These are phyloP conservation scores for Seriola dumerili DNA, from an alignment of 2,113 vertebrate species.

Conservation along the genomic window DNA sequence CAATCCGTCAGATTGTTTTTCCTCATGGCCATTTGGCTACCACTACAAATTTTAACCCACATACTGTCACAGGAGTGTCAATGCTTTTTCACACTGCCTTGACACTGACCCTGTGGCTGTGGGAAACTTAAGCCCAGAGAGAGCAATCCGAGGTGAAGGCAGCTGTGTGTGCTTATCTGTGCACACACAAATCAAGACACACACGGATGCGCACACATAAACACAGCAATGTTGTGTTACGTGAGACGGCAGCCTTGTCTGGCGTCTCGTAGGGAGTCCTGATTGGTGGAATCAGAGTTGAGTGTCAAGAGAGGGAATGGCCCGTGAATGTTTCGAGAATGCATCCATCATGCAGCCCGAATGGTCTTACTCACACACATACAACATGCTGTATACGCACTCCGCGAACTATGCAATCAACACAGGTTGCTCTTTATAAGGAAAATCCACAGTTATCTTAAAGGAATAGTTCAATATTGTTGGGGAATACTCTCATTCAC, in stretches of 20 bases:
- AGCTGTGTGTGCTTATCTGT: conserved; percentile 56
- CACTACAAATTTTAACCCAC: conserved; percentile 39
- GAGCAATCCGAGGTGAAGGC: conserved; percentile 60
- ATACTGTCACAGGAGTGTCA: conserved; percentile 47
- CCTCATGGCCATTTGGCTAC: conserved; percentile 51
- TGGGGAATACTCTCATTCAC: not conserved
- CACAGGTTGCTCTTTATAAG: not conserved
- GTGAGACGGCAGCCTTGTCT: conserved; percentile 24
- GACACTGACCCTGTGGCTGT: conserved; percentile 65
- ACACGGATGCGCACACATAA: not conserved
- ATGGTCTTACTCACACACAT: not conserved
- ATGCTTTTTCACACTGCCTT: conserved; percentile 64
- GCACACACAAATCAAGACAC: not conserved
- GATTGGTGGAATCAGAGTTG: conserved; percentile 27
- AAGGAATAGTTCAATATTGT: not conserved
- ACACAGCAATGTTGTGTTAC: conserved; percentile 49
- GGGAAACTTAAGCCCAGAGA: conserved; percentile 60
- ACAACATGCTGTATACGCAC: not conserved
- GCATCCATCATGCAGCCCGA: not conserved
- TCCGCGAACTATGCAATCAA: not conserved
- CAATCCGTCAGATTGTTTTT: conserved; percentile 45
- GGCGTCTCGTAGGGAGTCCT: not conserved
- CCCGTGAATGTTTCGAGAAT: not conserved
- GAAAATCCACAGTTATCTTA: not conserved
- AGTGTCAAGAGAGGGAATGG: conserved; percentile 25